Conservation (phyloP, 2,888 invertebrate genomes). For the Pycnomerus fuliginosus region DNA sequence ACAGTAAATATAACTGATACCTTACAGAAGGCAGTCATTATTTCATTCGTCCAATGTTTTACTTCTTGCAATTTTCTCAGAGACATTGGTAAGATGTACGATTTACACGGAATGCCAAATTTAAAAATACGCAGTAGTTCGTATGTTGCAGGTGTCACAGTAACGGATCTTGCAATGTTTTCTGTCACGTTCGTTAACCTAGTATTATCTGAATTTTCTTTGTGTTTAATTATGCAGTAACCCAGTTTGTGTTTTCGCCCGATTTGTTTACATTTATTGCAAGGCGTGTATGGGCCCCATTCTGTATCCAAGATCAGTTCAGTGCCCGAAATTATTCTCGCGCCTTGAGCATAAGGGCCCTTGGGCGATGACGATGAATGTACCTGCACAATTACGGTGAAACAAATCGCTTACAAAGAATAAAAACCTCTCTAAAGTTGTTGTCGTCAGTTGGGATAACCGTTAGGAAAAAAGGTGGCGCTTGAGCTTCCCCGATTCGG, state of each 20-base stretch:
- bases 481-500: constrained; percentile 50
- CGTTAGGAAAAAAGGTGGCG: constrained; percentile 56
- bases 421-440: not conserved
- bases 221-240: constrained; percentile 54
- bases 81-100: constrained; percentile 54
- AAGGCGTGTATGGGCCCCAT: constrained; percentile 67
- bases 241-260: constrained; percentile 63
- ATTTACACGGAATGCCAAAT: constrained; percentile 61
- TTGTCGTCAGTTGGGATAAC: constrained; percentile 53
- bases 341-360: constrained; percentile 45
- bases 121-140: constrained; percentile 53
- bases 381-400: constrained; percentile 31
- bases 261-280: constrained; percentile 61
- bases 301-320: constrained; percentile 55
- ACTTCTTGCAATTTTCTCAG: constrained; percentile 51
- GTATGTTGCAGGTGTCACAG: constrained; percentile 29
- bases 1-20: no score
- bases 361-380: constrained; percentile 37
- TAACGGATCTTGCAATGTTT: constrained; percentile 7
- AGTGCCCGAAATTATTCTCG: constrained; percentile 36
- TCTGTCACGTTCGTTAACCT: constrained; percentile 1
- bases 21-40: constrained; percentile 58
- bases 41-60: constrained; percentile 55
- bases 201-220: constrained; percentile 3
- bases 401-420: not conserved